A percentile compares a stretch with the other conserved stretches of the same genome.
phyloP scores from a whole-genome alignment of 2,888 invertebrate species.

The Drosophila parthenogenetica region DNA sequence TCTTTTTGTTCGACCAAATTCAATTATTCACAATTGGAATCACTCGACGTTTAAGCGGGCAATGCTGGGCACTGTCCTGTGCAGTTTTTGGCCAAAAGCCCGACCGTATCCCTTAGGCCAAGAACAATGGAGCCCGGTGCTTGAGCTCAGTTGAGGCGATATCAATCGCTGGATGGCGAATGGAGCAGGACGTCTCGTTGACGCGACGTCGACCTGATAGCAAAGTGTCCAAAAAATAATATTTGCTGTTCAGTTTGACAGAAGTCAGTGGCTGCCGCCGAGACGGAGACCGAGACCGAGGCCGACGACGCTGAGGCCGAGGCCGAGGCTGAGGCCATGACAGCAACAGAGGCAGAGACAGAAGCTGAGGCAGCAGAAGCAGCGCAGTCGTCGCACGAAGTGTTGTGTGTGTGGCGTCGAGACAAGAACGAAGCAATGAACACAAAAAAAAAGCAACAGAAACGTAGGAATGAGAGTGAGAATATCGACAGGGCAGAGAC shows the following conservation, averaged over 20 bases:
- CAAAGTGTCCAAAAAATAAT: slow-evolving; percentile 85
- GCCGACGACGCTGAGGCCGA: slow-evolving; percentile 23
- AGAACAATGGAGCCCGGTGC: slow-evolving; percentile 17
- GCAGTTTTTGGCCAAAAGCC: slow-evolving; percentile 16
- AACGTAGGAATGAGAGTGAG: slow-evolving; percentile 52
- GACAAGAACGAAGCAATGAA: slow-evolving; percentile 55
- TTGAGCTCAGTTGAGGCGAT: slow-evolving; percentile 72
- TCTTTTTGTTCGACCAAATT: slow-evolving; percentile 34
- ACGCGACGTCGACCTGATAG: slow-evolving; percentile 83
- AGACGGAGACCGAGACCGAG: slow-evolving; percentile 42
- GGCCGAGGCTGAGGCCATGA: slow-evolving; percentile 12
- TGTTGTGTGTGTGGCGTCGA: slow-evolving; percentile 29
- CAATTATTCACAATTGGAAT: slow-evolving; percentile 64
- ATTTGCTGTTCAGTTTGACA: slow-evolving; percentile 81
- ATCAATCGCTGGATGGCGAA: slow-evolving; percentile 80
- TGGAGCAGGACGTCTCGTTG: slow-evolving; percentile 81
- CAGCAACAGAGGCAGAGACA: slow-evolving; percentile 12
- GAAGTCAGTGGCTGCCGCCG: slow-evolving; percentile 70
- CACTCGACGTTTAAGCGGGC: slow-evolving; percentile 24
- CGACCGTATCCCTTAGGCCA: slow-evolving; percentile 47
- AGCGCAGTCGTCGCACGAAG: slow-evolving; percentile 41
- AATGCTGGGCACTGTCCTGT: slow-evolving; percentile 16
- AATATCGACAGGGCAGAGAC: slow-evolving; percentile 33
- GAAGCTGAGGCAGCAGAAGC: slow-evolving; percentile 13
- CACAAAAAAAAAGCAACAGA: slow-evolving; percentile 41